These are phyloP conservation scores for Arrhopalites spinosus DNA, from an alignment of 2,888 invertebrate species.

Conservation along the genomic window DNA sequence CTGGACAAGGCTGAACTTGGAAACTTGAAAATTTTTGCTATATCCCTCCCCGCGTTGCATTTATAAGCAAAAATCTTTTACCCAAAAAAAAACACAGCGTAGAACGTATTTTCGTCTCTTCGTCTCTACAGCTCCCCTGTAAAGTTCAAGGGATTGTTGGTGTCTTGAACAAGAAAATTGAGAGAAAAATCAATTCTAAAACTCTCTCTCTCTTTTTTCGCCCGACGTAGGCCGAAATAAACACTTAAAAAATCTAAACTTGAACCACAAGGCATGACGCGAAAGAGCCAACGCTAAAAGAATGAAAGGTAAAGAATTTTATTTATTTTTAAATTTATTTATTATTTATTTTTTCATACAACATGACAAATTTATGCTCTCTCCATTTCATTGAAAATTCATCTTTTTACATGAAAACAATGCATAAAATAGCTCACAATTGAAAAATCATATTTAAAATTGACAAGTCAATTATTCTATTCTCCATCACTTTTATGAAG, in stretches of 20 bases:
- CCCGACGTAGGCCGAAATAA: background rate
- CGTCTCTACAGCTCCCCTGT: conserved; percentile 3
- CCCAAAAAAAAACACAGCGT: background rate
- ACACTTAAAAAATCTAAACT: background rate
- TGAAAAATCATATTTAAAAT: too few species aligned
- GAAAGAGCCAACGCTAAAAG: conserved; percentile 11
- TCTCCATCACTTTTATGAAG: too few species aligned
- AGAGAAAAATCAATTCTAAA: conserved; percentile 21
- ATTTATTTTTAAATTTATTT: too few species aligned
- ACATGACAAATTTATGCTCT: background rate
- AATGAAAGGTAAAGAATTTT: conserved; percentile 25
- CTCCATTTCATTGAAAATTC: background rate
- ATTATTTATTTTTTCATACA: background rate
- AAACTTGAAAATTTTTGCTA: background rate
- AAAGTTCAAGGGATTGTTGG: conserved; percentile 28
- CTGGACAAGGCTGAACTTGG: conserved; percentile 14
- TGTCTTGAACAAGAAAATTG: background rate
- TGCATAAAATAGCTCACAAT: background rate
- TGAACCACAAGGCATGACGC: conserved; percentile 24
- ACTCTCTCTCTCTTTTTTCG: background rate
- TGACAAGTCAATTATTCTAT: too few species aligned
- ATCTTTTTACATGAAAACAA: background rate
- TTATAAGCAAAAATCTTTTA: background rate
- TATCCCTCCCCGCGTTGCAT: conserved; percentile 6
- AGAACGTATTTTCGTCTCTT: too few species aligned